Percentiles rank a stretch among this genome's conserved stretches.
Conservation (phyloP, 2,113 vertebrate species). For the Sylvilagus bachmani region DNA sequence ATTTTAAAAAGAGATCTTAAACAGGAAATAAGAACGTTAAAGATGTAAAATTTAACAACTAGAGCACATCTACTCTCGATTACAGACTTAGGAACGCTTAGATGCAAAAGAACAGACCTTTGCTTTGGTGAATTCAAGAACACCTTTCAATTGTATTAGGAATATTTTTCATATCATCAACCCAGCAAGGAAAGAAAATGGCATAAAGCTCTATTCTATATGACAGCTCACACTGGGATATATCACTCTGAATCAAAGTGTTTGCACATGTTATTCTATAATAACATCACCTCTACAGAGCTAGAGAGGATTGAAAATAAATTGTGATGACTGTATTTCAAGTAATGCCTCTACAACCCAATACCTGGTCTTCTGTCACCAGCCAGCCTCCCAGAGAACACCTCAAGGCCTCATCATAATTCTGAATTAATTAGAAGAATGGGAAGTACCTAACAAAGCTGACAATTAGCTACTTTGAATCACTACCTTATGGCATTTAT, state of each 20-base stretch:
- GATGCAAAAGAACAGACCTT: constrained; percentile 35
- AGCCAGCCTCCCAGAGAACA: constrained; percentile 72
- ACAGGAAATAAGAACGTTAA: constrained; percentile 10
- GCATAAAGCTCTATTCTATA: constrained; percentile 35
- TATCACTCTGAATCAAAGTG: constrained; percentile 72
- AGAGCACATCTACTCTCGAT: not conserved
- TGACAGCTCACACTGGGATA: constrained; percentile 73
- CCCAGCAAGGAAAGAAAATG: constrained; percentile 23
- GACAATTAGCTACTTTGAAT: constrained; percentile 17
- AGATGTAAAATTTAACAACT: not conserved
- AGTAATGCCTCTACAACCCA: constrained; percentile 79
- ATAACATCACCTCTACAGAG: constrained; percentile 79
- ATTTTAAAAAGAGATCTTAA: not conserved
- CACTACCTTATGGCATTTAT: not conserved
- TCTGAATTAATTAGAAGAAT: constrained; percentile 50
- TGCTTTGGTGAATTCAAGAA: constrained; percentile 55
- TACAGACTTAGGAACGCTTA: not conserved
- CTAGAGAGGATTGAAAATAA: constrained; percentile 81
- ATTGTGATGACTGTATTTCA: constrained; percentile 72
- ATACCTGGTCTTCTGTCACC: constrained; percentile 61
- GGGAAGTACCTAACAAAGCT: not conserved
- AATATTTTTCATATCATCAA: constrained; percentile 71
- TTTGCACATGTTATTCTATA: constrained; percentile 64
- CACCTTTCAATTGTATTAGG: constrained; percentile 52
- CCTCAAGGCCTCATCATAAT: constrained; percentile 7